Evolutionary conservation across 2,797 vertebrate genomes (phyloP).

Genomic region (Linurgus olivaceus): DNA sequence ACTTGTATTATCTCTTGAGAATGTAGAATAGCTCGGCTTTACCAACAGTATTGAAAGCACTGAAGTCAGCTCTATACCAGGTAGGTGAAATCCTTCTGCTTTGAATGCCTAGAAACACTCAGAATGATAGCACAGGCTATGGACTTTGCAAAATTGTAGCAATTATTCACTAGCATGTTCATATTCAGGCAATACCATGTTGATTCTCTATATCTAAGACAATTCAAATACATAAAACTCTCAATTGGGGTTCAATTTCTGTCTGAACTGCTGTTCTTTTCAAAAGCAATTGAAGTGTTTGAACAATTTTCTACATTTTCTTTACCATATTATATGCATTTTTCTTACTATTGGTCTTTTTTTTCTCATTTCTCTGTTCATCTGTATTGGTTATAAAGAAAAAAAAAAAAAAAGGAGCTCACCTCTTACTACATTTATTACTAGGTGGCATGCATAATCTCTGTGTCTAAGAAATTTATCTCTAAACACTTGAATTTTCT

Average conservation of each 20-base stretch:
- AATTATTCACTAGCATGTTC: neutral
- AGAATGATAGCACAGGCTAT: neutral
- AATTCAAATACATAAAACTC: neutral
- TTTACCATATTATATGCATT: neutral
- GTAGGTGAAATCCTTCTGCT: neutral
- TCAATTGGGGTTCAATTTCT: neutral
- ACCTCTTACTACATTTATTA: neutral
- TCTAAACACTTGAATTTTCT: conserved; percentile 40
- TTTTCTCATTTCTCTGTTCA: neutral
- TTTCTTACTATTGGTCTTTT: neutral
- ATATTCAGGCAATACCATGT: neutral
- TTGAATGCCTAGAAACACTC: neutral
- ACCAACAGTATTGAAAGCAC: neutral
- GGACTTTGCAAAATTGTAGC: neutral
- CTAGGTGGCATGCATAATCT: neutral
- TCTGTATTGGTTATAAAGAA: neutral
- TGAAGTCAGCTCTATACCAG: neutral
- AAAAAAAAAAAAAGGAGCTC: neutral
- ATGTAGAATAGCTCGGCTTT: neutral
- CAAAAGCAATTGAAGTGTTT: neutral
- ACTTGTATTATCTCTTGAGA: neutral
- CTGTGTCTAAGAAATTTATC: conserved; percentile 22
- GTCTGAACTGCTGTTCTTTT: neutral
- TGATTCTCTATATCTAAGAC: neutral
- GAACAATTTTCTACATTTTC: neutral